Conservation (phyloP, 2,888 invertebrate genomes). For the Cephus rjabovi region DNA sequence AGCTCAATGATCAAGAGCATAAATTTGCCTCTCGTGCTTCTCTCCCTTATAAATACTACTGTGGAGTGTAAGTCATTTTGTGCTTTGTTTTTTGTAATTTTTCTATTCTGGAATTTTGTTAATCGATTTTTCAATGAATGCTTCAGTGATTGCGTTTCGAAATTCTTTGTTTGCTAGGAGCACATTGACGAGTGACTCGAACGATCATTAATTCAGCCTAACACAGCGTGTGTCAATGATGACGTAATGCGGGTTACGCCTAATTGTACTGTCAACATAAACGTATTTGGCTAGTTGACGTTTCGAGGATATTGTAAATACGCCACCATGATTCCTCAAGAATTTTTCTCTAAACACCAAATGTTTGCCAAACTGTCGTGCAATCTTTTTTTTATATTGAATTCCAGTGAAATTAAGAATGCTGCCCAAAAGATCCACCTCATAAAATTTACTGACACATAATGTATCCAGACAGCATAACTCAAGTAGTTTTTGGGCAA, state of each 20-base stretch:
- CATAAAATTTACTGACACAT: not conserved
- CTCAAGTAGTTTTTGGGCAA: too few relatives aligned
- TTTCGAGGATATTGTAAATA: conserved; percentile 2
- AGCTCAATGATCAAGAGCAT: not conserved
- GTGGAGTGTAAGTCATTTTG: not conserved
- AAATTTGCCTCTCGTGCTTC: not conserved
- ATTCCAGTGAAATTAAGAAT: not conserved
- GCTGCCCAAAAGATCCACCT: not conserved
- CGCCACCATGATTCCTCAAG: not conserved
- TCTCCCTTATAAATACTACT: not conserved
- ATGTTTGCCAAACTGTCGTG: not conserved
- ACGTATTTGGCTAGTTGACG: not conserved
- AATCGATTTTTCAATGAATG: not conserved
- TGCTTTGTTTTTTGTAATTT: not conserved
- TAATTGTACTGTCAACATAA: conserved; percentile 1
- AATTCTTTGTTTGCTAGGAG: not conserved
- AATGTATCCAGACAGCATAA: not conserved
- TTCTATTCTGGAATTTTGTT: not conserved
- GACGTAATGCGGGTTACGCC: conserved; percentile 4
- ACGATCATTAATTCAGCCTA: not conserved
- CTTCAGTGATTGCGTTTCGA: not conserved
- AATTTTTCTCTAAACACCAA: not conserved
- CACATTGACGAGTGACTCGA: not conserved
- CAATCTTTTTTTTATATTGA: not conserved
- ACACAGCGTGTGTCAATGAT: not conserved